Evolutionary conservation across 1,140 invertebrate species (phyloP), one percentile per base, ranked within the genome.

Genomic region (Pteromalus puparum): DNA sequence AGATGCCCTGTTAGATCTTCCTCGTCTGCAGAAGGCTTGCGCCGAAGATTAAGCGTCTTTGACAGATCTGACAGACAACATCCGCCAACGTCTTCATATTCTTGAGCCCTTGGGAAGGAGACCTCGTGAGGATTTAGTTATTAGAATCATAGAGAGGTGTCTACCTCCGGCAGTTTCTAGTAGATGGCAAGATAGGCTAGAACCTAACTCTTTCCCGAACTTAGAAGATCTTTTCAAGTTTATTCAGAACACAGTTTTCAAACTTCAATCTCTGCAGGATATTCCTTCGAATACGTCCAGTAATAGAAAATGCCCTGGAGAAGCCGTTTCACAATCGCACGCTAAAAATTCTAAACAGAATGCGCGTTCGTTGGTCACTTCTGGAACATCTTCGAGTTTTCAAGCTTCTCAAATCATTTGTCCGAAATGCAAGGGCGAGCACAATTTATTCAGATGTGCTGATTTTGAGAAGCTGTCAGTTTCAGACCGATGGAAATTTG

Each of bases 1-100:
- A n/a, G 85, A 88, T 74, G 72, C 72, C 6, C 15, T 74, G 4
- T 38, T 74, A 2, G 38, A 42, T 74, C 34, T 74, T 21, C 28
- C 34, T 15, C 2, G 15, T 4, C 10, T 74, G 13, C 3, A 15
- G 30, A 74, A 34, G 24, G 28, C 34, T 2, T 34, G 28, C 12
- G 72, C 2, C 2, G 13, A 28, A 3, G 34, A 74, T 38, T 74
- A 42, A 21, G 42, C 34, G 1, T 15, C 15, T 13, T n/a, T n/a
- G n/a, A n/a, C n/a, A n/a, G n/a, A n/a, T n/a, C 18, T 74, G n/a
- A 10, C 42, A 6, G 72, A 74, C 38, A 42, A 74, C 13, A 10
- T 15, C 21, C 30, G 34, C 30, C 34, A 74, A 74, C 34, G 34
- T 42, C 34, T 74, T 3, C 9, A 42, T 30, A 72, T 70, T 13